Percentiles rank a stretch among this genome's conserved stretches.
These are phyloP conservation scores for Epicauta chinensis DNA, from an alignment of 1,140 invertebrate species.

Conservation along the genomic window DNA sequence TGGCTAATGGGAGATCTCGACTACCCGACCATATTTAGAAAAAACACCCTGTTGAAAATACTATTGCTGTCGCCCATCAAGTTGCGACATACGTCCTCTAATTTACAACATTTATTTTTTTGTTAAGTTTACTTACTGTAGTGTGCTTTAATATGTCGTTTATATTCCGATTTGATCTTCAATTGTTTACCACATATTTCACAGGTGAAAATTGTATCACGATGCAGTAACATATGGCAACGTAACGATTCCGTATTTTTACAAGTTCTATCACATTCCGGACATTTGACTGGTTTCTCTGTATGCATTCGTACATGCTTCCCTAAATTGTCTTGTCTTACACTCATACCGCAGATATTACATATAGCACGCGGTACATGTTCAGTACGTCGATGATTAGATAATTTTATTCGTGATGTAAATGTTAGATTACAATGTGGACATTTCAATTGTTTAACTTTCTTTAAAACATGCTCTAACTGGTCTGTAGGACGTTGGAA, in stretches of 20 bases:
- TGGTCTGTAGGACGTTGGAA: too few species aligned
- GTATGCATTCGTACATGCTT: slow-evolving; percentile 30
- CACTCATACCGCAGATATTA: slow-evolving; percentile 29
- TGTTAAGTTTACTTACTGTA: too few species aligned
- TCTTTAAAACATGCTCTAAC: slow-evolving; percentile 10
- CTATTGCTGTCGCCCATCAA: too few species aligned
- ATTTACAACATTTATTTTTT: too few species aligned
- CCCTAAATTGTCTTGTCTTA: slow-evolving; percentile 31
- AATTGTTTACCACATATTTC: slow-evolving; percentile 29
- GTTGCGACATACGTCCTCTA: too few species aligned
- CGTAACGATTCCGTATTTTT: slow-evolving; percentile 33
- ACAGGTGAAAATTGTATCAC: slow-evolving; percentile 25
- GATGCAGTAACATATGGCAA: slow-evolving; percentile 26
- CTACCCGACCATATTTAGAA: too few species aligned
- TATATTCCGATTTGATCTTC: slow-evolving; percentile 28
- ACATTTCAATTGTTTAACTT: slow-evolving; percentile 24
- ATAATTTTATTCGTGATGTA: slow-evolving; percentile 24
- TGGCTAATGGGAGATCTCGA: too few species aligned
- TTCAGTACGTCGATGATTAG: slow-evolving; percentile 29
- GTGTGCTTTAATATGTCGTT: slow-evolving; percentile 29
- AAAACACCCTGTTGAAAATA: too few species aligned
- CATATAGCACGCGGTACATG: slow-evolving; percentile 30
- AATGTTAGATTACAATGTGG: slow-evolving; percentile 27
- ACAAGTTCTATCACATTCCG: slow-evolving; percentile 28
- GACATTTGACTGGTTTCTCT: slow-evolving; percentile 23